Evolutionary conservation across 1,140 invertebrate species (phyloP), one percentile per base, ranked within the genome.

Genomic region (Chlorops oryzae): DNA sequence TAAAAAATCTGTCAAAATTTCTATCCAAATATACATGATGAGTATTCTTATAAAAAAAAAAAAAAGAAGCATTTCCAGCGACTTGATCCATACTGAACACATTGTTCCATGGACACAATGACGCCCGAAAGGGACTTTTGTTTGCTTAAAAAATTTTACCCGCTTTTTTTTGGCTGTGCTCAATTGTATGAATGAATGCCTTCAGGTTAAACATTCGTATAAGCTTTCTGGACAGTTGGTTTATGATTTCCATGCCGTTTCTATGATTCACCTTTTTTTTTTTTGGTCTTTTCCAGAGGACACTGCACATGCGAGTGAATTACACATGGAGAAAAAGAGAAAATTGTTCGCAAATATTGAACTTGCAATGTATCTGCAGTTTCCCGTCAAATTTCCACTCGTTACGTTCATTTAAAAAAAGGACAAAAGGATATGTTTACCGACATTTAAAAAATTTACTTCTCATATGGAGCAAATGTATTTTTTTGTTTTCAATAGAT

Each of bases 311-410:
- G 22, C 24, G 22, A 22, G 40, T 42, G 15, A 10, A 15, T 38
- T 38, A 34, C 43, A 45, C 40, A 39, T 39, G 51, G 24, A 35
- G 37, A 54, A 46, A 54, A 53, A 58, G 59, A 58, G 55, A 64
- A 68, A 69, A 64, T 68, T 65, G 65, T 68, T 63, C 57, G 65
- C 62, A 69, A 69, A 69, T 69, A 69, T 69, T 69, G 65, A 69
- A 65, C 61, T 64, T 69, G 65, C 65, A 68, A 64, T 65, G 49
- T 53, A n/a, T 13, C 17, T 18, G 15, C 3, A 35, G 3, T 5
- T 10, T 15, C 35, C 5, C 35, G 21, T 10, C 13, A 15, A 13
- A 35, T 35, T 4, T 35, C 10, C 25, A 23, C 23, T 20, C n/a
- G 27, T 21, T 28, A 34, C 35, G 6, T 18, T 27, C 23, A 47